phyloP scores from a whole-genome alignment of 2,888 invertebrate species.

The Trisateles emortualis region DNA sequence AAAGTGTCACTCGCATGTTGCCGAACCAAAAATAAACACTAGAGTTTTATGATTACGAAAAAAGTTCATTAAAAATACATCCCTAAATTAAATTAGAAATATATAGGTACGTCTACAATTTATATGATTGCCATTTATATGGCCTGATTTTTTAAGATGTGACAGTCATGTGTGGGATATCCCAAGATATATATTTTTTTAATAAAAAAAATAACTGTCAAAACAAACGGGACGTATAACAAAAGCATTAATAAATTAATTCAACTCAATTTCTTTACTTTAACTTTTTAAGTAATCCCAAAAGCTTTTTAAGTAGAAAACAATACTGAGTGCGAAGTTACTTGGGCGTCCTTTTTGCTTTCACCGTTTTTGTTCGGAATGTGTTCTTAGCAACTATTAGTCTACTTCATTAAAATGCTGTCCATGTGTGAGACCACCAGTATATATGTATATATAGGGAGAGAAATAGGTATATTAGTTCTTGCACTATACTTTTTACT shows the following conservation, averaged over 20 bases:
- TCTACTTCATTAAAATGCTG: constrained; percentile 22
- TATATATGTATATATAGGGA: neutral
- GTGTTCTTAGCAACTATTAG: constrained; percentile 32
- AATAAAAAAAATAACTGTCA: constrained; percentile 11
- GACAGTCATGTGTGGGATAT: too few species aligned
- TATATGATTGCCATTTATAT: too few species aligned
- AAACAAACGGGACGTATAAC: constrained; percentile 38
- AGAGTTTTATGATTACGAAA: too few species aligned
- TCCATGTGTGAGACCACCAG: neutral
- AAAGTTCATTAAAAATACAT: too few species aligned
- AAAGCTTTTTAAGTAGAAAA: constrained; percentile 70
- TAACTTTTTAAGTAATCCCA: constrained; percentile 73
- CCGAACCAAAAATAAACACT: too few species aligned
- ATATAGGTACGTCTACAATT: too few species aligned
- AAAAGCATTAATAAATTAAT: constrained; percentile 62
- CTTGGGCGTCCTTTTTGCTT: constrained; percentile 45
- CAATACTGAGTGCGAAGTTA: constrained; percentile 69
- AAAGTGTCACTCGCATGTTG: too few species aligned
- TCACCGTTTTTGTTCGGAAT: constrained; percentile 28
- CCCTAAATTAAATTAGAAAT: too few species aligned
- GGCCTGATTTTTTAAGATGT: too few species aligned
- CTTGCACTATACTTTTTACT: neutral
- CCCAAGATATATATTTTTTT: neutral
- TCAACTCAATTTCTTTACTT: constrained; percentile 63
- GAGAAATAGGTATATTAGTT: neutral